These are phyloP conservation scores for Entelurus aequoreus DNA, from an alignment of 2,113 vertebrate genomes.

Conservation along the genomic window DNA sequence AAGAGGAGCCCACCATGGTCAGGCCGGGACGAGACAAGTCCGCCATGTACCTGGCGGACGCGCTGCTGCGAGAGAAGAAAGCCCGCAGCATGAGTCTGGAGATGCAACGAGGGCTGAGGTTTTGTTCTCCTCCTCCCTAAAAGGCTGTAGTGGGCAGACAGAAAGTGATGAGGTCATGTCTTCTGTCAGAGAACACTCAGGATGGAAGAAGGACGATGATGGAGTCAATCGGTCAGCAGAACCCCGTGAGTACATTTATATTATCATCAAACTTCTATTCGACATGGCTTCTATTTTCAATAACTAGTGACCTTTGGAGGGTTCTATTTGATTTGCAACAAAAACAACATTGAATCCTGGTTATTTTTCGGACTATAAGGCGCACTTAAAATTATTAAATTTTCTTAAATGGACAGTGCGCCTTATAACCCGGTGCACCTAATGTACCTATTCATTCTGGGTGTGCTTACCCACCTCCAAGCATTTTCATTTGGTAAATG, in stretches of 20 bases:
- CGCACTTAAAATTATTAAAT: too few species aligned
- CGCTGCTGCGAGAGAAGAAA: constrained; percentile 21
- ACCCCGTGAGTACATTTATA: constrained; percentile 32
- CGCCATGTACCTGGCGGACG: constrained; percentile 1
- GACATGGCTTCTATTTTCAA: too few species aligned
- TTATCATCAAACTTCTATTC: too few species aligned
- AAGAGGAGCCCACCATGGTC: not conserved
- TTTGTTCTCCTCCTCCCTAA: not conserved
- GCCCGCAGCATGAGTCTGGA: constrained; percentile 1
- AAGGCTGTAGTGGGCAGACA: not conserved
- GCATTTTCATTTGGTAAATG: too few species aligned
- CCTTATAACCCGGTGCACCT: too few species aligned
- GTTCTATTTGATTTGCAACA: too few species aligned
- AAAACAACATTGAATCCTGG: too few species aligned
- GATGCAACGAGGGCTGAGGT: not conserved
- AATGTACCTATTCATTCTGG: too few species aligned
- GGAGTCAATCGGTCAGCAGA: not conserved
- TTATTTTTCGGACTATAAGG: too few species aligned
- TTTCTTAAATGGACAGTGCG: too few species aligned
- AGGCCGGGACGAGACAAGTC: not conserved
- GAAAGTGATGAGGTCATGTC: not conserved
- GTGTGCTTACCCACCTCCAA: too few species aligned
- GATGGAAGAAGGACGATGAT: constrained; percentile 7
- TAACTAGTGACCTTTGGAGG: too few species aligned
- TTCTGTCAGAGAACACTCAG: constrained; percentile 32